phyloP scores from a whole-genome alignment of 2,797 vertebrate genomes.

The Sebastes oblongus region DNA sequence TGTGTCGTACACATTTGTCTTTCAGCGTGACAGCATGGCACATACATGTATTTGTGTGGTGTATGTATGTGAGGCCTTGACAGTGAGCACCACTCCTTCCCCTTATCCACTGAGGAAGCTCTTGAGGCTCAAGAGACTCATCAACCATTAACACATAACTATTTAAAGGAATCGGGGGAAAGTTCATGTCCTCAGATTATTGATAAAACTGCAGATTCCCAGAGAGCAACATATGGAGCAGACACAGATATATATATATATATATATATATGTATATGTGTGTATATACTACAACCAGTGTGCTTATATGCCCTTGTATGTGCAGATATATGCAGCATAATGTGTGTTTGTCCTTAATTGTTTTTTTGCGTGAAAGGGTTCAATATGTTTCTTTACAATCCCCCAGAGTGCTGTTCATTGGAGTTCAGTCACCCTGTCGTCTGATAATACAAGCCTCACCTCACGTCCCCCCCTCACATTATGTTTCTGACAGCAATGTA shows the following conservation, averaged over 20 bases:
- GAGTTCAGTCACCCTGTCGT: constrained; percentile 11
- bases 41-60: not conserved
- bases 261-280: not conserved
- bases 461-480: constrained; percentile 4
- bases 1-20: not conserved
- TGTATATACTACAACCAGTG: too few species aligned
- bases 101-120: constrained; percentile 91
- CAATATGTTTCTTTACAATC: constrained; percentile 8
- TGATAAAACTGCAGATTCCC: constrained; percentile 89
- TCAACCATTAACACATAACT: constrained; percentile 89
- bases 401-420: constrained; percentile 3
- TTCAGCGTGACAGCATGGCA: not conserved
- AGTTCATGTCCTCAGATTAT: constrained; percentile 93
- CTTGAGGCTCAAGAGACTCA: constrained; percentile 88
- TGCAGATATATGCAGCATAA: not conserved
- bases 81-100: constrained; percentile 81
- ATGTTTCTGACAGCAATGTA: constrained; percentile 19
- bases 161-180: constrained; percentile 94
- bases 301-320: too few species aligned
- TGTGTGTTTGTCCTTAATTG: not conserved
- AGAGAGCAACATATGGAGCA: constrained; percentile 74
- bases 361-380: constrained; percentile 11
- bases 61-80: constrained; percentile 56
- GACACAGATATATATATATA: not conserved
- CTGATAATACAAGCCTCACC: constrained; percentile 4